Base-by-base conservation (phyloP, 2,888 invertebrate species). In the Tenthredo scrophulariae region DNA sequence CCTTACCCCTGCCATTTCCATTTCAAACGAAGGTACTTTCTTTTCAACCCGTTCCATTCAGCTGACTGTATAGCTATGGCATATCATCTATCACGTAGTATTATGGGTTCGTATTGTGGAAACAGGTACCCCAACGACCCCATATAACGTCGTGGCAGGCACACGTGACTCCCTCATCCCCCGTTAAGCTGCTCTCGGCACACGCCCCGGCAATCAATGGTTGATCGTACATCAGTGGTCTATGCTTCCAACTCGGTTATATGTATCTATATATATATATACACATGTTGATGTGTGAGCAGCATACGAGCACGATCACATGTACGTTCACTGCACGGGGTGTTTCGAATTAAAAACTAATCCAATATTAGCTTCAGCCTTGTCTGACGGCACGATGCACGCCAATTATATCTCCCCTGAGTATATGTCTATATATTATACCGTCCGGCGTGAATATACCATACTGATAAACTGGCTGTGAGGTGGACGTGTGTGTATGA, bases 321-420 rank as follows among this genome's bases (percentile, higher is more conserved):
- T 79, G 9, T 22, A 65, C 37, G 26, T 62, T n/a, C 58, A 40
- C 33, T 26, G 86, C 70, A 40, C 75, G 85, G 70, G 86, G 84
- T 85, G 85, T 86, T 87, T 84, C 88, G 86, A 91, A 91, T 91
- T 91, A 91, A 91, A 91, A 91, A 91, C 89, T 91, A 91, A 91
- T 91, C 88, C 89, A 89, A 91, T 89, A 90, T 90, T 88, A 89
- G 87, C 86, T 87, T 85, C 88, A 86, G 87, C 86, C 88, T 85
- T 86, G 87, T 86, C 87, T 87, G 87, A 86, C 87, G 86, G 86
- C 87, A 85, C 86, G 87, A 87, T 86, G 86, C 84, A 87, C 87
- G 86, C 89, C 89, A 90, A 91, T 90, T 89, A 90, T 88, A 84
- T 89, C 84, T 84, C 85, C 84, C 84, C 74, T 67, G 85, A 83